Conservation (phyloP, 2,888 invertebrate genomes). For the Pristionchus exspectatus region DNA sequence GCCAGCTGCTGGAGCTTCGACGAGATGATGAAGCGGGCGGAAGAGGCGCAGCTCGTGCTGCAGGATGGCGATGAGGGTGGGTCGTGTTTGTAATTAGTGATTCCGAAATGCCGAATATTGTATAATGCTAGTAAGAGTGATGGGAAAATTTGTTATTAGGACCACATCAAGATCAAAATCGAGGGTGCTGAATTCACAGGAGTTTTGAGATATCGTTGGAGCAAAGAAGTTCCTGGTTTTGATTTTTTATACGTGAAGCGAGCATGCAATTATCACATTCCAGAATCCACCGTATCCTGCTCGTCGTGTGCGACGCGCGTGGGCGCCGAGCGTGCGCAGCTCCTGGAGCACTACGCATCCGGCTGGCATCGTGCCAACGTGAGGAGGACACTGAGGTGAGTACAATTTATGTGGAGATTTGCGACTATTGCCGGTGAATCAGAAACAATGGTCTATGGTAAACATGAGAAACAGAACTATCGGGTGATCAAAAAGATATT, state of each 20-base stretch:
- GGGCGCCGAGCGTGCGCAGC: constrained; percentile 11
- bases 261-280: no score
- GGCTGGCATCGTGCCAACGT: constrained; percentile 51
- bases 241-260: no score
- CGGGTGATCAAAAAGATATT: no score
- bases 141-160: background rate
- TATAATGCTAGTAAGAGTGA: no score
- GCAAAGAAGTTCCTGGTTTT: no score
- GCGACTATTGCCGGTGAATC: background rate
- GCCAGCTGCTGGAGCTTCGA: constrained; percentile 33
- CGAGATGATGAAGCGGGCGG: constrained; percentile 49
- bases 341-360: constrained; percentile 50
- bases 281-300: constrained; percentile 48
- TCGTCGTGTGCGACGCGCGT: constrained; percentile 35
- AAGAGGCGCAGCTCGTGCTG: constrained; percentile 38
- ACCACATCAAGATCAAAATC: no score
- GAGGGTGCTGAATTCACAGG: no score
- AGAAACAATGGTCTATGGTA: no score
- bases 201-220: no score
- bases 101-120: background rate
- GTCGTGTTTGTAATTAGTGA: constrained; percentile 13
- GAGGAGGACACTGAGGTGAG: background rate
- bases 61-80: constrained; percentile 49
- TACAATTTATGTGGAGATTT: background rate
- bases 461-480: no score